These are phyloP conservation scores for Trypoxylon attenuatum DNA, from an alignment of 2,888 invertebrate species.

Conservation along the genomic window DNA sequence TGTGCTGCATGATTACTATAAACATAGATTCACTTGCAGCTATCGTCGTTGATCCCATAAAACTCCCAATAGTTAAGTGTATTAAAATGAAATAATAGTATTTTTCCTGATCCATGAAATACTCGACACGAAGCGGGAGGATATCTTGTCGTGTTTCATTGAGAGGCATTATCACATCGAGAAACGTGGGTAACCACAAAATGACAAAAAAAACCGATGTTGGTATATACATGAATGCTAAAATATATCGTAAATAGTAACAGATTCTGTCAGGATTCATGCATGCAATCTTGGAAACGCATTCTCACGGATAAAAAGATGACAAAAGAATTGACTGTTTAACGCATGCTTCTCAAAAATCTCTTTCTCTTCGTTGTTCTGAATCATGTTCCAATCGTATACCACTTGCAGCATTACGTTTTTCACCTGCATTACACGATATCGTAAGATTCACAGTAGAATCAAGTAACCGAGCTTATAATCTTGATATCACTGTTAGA, in stretches of 20 bases:
- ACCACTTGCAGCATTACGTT: not conserved
- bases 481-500: not conserved
- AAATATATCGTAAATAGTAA: too few species aligned
- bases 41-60: not conserved
- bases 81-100: conserved; percentile 1
- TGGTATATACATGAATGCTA: too few species aligned
- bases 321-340: not conserved
- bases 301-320: too few species aligned
- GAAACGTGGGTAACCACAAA: not conserved
- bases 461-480: not conserved
- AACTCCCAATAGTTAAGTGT: not conserved
- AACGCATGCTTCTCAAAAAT: not conserved
- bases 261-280: too few species aligned
- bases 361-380: not conserved
- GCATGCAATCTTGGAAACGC: too few species aligned
- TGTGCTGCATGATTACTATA: not conserved
- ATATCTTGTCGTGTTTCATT: not conserved
- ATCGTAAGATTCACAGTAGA: not conserved
- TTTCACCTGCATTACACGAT: not conserved
- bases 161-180: not conserved
- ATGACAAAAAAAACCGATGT: too few species aligned
- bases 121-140: not conserved
- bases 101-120: not conserved
- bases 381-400: not conserved
- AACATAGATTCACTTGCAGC: not conserved